Evolutionary conservation across 2,113 vertebrate genomes (phyloP).

Genomic region (Malurus melanocephalus): DNA sequence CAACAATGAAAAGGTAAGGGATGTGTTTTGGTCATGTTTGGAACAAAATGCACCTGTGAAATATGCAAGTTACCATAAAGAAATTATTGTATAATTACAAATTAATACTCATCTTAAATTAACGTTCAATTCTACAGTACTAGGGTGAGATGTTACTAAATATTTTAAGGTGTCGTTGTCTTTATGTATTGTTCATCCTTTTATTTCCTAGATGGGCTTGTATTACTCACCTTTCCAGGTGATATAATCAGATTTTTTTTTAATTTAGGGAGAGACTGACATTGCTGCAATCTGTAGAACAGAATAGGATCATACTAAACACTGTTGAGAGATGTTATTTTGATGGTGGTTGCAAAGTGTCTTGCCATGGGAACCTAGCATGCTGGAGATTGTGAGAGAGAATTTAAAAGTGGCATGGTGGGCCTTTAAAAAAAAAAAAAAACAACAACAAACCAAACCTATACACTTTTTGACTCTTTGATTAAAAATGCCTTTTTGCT

Average conservation of each 20-base stretch:
- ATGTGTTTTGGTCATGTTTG: neutral
- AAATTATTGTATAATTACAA: neutral
- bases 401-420: neutral
- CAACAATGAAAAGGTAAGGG: conserved; percentile 90
- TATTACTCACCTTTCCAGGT: neutral
- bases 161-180: neutral
- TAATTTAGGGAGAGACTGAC: neutral
- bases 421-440: neutral
- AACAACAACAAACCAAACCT: neutral
- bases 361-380: neutral
- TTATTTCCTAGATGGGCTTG: neutral
- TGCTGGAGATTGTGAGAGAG: neutral
- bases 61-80: neutral
- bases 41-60: neutral
- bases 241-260: neutral
- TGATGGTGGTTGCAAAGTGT: neutral
- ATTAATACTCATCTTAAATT: neutral
- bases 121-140: neutral
- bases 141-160: neutral
- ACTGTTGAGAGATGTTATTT: neutral
- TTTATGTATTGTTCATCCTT: neutral
- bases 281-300: neutral
- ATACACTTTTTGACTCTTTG: neutral
- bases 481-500: neutral
- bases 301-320: neutral